Percentiles rank a stretch among this genome's conserved stretches.
Conservation (phyloP, 2,888 invertebrate genomes). For the Amphipoea lucens region DNA sequence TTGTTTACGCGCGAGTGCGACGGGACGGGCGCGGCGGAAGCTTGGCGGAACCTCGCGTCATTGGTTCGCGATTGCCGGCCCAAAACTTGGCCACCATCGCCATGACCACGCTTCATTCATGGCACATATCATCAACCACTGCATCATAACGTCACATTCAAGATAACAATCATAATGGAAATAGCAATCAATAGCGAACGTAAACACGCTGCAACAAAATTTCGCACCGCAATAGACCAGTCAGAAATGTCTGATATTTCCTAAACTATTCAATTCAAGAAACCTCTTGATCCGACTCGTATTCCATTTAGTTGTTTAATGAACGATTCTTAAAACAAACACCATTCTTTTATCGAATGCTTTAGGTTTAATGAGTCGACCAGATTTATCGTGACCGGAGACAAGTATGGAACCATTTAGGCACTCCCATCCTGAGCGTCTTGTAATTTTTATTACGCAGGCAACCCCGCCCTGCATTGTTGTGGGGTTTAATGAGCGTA, state of each 20-base stretch:
- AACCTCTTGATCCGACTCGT: neutral
- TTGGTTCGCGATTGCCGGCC: constrained; percentile 81
- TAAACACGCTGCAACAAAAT: constrained; percentile 13
- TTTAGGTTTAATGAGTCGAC: constrained; percentile 62
- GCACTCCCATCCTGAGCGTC: constrained; percentile 87
- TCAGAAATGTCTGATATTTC: constrained; percentile 5
- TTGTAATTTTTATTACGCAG: constrained; percentile 86
- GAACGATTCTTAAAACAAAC: constrained; percentile 36
- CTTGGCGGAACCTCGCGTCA: constrained; percentile 88
- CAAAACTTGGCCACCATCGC: constrained; percentile 81
- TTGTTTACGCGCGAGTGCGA: constrained; percentile 85
- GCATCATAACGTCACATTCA: constrained; percentile 71
- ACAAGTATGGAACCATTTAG: constrained; percentile 82
- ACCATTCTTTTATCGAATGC: constrained; percentile 54
- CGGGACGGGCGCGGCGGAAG: constrained; percentile 84
- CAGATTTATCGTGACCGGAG: constrained; percentile 76
- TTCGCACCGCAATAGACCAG: neutral
- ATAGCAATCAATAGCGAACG: constrained; percentile 21
- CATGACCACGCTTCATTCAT: constrained; percentile 81
- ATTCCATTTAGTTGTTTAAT: constrained; percentile 11
- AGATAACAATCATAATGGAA: constrained; percentile 70
- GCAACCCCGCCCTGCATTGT: constrained; percentile 88
- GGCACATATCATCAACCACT: constrained; percentile 74
- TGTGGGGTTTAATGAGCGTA: constrained; percentile 83
- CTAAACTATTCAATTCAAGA: constrained; percentile 15